phyloP scores from a whole-genome alignment of 2,888 invertebrate species.

The Hirtodrosophila histrioides region DNA sequence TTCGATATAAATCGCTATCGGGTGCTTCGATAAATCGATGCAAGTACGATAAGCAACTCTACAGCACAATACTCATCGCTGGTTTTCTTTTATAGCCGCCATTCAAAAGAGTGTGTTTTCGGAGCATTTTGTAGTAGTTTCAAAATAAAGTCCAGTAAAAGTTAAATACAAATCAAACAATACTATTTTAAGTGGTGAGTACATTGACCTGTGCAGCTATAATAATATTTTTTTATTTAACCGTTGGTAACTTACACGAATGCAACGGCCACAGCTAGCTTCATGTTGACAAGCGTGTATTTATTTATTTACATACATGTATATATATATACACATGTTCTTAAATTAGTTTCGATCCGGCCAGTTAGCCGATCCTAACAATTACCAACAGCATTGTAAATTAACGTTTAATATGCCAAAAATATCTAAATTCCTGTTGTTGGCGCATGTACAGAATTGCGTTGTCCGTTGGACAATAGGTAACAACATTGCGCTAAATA shows the following conservation, averaged over 20 bases:
- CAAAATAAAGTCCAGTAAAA: conserved; percentile 45
- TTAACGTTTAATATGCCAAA: background rate
- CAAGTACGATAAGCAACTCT: conserved; percentile 37
- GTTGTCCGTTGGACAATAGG: conserved; percentile 64
- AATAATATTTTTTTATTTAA: conserved; percentile 7
- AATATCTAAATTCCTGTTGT: conserved; percentile 8
- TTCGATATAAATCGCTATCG: no score
- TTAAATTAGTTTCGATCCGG: background rate
- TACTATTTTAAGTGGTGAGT: conserved; percentile 55
- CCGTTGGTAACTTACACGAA: conserved; percentile 10
- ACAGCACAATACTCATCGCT: conserved; percentile 41
- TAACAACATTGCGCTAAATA: conserved; percentile 44
- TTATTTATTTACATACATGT: conserved; percentile 53
- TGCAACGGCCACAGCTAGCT: conserved; percentile 32
- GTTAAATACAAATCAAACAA: conserved; percentile 22
- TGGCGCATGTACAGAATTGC: conserved; percentile 24
- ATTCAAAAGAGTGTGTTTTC: conserved; percentile 74
- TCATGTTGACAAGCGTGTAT: conserved; percentile 53
- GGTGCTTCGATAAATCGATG: conserved; percentile 30
- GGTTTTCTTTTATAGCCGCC: conserved; percentile 63
- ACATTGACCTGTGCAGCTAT: background rate
- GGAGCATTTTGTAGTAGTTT: conserved; percentile 49
- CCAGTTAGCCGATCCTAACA: background rate
- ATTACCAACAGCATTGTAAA: background rate
- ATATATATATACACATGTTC: background rate